Evolutionary conservation across 2,113 vertebrate species (phyloP), one percentile per base, ranked within the genome.

Genomic region (Macrotis lagotis): DNA sequence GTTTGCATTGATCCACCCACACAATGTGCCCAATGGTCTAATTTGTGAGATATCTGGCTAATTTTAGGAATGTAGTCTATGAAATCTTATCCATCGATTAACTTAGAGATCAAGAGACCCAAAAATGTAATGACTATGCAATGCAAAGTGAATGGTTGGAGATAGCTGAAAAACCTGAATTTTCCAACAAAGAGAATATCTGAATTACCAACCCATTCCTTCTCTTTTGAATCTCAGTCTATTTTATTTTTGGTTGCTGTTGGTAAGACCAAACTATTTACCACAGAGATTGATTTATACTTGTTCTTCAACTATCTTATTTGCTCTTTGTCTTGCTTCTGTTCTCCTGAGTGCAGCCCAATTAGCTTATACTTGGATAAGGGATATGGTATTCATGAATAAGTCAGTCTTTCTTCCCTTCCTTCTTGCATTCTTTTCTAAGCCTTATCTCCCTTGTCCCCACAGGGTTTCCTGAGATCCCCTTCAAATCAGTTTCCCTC

Each of bases 361-460:
- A 92, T 74, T 91, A 90, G 10, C 10, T 92, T 90, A 83, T 44
- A 94, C 89, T 92, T 31, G 59, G 92, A 93, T 91, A 37, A 89
- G 8, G 8, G 31, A 50, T 25, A 47, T 74, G 37, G 25, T 92
- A 90, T 89, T 92, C 93, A 90, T 52, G 50, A 50, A 25, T 48
- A 51, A 91, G 51, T 51, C 52, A 83, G 24, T 51, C 83, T 92
- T 50, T 66, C 91, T 74, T 96, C 91, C 66, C 47, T 90, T 52
- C 92, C 93, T 94, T 66, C 66, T 83, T 44, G 66, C 37, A 83
- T 83, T 83, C 66, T 16, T 47, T 91, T 52, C 6, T 5, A 91
- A 94, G 93, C 95, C 95, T 97, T 96, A 94, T 50, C 50, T 53
- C 47, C 74, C 89, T 25, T 92, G 66, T 55, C 96, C 94, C 25